These are phyloP conservation scores for Exephanes ischioxanthus DNA, from an alignment of 2,888 invertebrate species.

Conservation along the genomic window DNA sequence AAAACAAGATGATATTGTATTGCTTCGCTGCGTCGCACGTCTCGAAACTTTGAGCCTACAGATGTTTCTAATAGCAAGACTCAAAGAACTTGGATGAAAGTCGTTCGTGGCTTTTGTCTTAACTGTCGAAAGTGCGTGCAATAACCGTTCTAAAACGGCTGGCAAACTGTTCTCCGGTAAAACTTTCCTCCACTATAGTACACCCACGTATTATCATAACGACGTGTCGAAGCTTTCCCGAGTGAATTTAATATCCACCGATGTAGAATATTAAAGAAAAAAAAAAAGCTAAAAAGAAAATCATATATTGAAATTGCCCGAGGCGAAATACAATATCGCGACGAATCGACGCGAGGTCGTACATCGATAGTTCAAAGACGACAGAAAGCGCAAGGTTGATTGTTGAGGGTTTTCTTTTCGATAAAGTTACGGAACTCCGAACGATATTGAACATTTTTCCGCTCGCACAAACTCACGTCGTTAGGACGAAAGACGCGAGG, in stretches of 20 bases:
- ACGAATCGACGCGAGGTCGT: background rate
- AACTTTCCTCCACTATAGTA: background rate
- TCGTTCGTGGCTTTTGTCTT: slow-evolving; percentile 7
- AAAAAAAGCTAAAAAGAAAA: background rate
- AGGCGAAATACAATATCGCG: background rate
- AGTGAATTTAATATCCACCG: background rate
- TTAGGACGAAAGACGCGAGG: background rate
- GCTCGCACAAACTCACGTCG: background rate
- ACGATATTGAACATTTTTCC: slow-evolving; percentile 2
- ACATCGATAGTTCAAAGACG: background rate
- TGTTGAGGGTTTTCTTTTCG: background rate
- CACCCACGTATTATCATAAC: background rate
- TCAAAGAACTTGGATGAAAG: slow-evolving; percentile 9
- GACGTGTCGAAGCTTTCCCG: background rate
- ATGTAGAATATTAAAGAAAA: background rate
- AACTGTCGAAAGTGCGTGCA: background rate
- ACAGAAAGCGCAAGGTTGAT: background rate
- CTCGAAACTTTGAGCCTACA: slow-evolving; percentile 28
- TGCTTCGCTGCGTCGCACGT: background rate
- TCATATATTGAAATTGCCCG: slow-evolving; percentile 1
- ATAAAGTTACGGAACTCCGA: background rate
- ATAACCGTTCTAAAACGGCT: background rate
- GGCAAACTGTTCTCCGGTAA: background rate
- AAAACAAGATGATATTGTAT: slow-evolving; percentile 3
- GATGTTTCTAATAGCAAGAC: slow-evolving; percentile 41